These are phyloP conservation scores for Struthidea cinerea DNA, from an alignment of 2,113 vertebrate species.

Conservation along the genomic window DNA sequence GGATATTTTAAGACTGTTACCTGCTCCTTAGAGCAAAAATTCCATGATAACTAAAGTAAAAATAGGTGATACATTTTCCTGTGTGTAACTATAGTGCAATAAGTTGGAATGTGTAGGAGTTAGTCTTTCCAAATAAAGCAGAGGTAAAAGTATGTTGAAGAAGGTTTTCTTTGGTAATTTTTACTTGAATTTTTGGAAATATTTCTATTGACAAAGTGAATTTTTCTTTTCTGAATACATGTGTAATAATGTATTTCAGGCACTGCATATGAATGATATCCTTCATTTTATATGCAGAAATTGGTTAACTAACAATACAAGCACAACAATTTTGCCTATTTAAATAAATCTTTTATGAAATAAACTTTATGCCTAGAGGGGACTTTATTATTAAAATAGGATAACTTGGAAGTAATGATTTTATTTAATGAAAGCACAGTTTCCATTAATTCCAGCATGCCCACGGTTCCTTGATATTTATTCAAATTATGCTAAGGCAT, in stretches of 20 bases:
- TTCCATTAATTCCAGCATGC: neutral
- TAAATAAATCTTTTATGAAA: neutral
- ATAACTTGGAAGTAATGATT: neutral
- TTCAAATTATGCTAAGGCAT: neutral
- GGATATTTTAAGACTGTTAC: neutral
- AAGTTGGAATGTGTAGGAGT: neutral
- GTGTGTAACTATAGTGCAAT: neutral
- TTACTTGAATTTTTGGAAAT: neutral
- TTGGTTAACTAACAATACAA: neutral
- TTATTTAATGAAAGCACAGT: neutral
- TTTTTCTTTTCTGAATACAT: neutral
- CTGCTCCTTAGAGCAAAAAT: neutral
- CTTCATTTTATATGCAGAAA: neutral
- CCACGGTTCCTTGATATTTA: neutral
- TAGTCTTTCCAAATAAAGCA: neutral
- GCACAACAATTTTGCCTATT: neutral
- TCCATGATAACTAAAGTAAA: neutral
- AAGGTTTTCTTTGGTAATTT: neutral
- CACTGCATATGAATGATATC: neutral
- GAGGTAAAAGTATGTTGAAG: neutral
- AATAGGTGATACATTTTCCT: neutral
- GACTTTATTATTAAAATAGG: neutral
- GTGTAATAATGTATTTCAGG: neutral
- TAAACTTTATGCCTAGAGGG: neutral
- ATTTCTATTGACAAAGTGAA: neutral